A percentile compares a stretch with the other conserved stretches of the same genome.
Conservation (phyloP, 2,113 vertebrate genomes). For the Scomber scombrus region DNA sequence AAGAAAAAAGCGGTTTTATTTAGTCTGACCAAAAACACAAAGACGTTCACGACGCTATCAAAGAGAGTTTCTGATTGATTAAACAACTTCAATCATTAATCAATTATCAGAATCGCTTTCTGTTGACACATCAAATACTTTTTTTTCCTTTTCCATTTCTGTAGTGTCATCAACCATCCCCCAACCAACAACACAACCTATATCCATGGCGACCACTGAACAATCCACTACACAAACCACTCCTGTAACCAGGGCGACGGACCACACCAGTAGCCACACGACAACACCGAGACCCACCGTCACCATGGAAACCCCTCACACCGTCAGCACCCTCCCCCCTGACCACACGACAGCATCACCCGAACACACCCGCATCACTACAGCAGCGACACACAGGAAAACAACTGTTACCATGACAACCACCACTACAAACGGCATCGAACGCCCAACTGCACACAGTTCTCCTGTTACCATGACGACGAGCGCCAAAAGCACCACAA, state of each 20-base stretch:
- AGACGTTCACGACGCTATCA: too few relatives aligned
- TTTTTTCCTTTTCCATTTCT: too few relatives aligned
- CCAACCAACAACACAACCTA: neutral
- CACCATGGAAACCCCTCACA: neutral
- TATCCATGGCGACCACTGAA: neutral
- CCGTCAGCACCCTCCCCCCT: too few relatives aligned
- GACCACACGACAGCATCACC: too few relatives aligned
- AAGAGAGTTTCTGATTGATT: too few relatives aligned
- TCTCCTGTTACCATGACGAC: neutral
- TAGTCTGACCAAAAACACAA: too few relatives aligned
- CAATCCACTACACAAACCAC: neutral
- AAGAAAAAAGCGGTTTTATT: too few relatives aligned
- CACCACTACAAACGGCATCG: neutral
- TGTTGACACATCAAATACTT: too few relatives aligned
- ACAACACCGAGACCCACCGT: accelerated
- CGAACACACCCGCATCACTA: too few relatives aligned
- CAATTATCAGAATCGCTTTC: too few relatives aligned
- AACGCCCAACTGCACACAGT: neutral
- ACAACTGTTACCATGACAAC: neutral
- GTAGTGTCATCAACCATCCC: too few relatives aligned
- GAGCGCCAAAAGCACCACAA: neutral
- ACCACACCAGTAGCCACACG: neutral
- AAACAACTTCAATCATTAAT: too few relatives aligned
- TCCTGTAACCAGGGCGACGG: neutral
- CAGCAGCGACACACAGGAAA: neutral